These are phyloP conservation scores for Engystomops pustulosus DNA, from an alignment of 2,113 vertebrate species.

Conservation along the genomic window DNA sequence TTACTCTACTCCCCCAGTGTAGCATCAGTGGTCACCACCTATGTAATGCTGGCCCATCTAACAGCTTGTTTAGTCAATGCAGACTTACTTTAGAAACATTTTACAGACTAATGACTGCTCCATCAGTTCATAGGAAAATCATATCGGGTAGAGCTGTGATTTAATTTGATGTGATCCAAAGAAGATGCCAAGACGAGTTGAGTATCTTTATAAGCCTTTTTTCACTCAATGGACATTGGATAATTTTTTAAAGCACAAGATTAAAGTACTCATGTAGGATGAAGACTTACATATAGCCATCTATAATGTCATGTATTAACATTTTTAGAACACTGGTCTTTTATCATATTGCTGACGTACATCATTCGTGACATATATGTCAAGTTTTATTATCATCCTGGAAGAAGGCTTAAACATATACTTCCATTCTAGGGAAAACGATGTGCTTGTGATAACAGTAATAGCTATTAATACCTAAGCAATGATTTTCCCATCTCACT, in stretches of 20 bases:
- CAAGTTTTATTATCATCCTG: neutral
- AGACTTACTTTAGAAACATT: constrained; percentile 29
- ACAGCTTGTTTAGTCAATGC: neutral
- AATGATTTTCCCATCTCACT: neutral
- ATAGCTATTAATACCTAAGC: neutral
- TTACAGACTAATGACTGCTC: neutral
- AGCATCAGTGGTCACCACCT: constrained; percentile 33
- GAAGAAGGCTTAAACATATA: neutral
- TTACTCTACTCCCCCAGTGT: constrained; percentile 87
- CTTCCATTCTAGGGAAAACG: too few relatives aligned
- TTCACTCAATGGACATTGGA: neutral
- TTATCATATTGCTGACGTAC: neutral
- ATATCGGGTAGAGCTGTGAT: neutral
- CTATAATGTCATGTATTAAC: neutral
- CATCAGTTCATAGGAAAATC: neutral
- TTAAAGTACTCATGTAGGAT: neutral
- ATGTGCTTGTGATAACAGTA: neutral
- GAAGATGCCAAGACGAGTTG: neutral
- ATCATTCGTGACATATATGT: neutral
- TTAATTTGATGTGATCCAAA: neutral
- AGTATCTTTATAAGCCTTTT: neutral
- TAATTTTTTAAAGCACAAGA: constrained; percentile 9
- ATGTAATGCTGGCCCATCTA: neutral
- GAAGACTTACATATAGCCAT: neutral
- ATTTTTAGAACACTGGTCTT: neutral